phyloP scores from a whole-genome alignment of 2,888 invertebrate species.

The Leptopilina myrica region DNA sequence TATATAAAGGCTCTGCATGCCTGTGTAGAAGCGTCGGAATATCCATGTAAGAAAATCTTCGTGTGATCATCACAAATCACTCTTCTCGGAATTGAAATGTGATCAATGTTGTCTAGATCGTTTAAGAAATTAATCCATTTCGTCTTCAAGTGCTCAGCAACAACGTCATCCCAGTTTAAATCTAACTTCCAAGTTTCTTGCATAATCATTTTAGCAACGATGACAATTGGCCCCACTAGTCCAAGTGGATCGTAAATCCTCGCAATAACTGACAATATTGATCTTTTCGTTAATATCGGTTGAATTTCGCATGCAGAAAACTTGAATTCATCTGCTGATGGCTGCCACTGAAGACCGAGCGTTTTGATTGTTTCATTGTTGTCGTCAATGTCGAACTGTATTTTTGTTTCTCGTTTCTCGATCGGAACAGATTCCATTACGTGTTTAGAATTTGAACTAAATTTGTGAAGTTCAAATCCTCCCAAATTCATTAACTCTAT shows the following conservation, averaged over 20 bases:
- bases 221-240: conserved; percentile 29
- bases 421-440: neutral
- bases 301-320: conserved; percentile 20
- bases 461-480: conserved; percentile 32
- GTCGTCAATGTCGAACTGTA: neutral
- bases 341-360: conserved; percentile 40
- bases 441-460: neutral
- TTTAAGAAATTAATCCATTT: conserved; percentile 27
- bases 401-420: neutral
- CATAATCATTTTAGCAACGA: conserved; percentile 16
- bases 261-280: conserved; percentile 42
- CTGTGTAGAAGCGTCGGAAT: too few relatives aligned
- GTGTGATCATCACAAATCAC: too few relatives aligned
- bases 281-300: conserved; percentile 37
- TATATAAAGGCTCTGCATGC: too few relatives aligned
- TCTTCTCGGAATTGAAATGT: too few relatives aligned
- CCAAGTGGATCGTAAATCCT: conserved; percentile 43
- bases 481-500: neutral
- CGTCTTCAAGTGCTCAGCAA: conserved; percentile 16
- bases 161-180: neutral
- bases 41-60: too few relatives aligned
- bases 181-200: conserved; percentile 22
- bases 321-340: conserved; percentile 20
- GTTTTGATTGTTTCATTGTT: conserved; percentile 14
- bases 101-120: neutral